Evolutionary conservation across 1,140 invertebrate genomes (phyloP), one percentile per base, ranked within the genome.

Genomic region (Drosophila melanica): DNA sequence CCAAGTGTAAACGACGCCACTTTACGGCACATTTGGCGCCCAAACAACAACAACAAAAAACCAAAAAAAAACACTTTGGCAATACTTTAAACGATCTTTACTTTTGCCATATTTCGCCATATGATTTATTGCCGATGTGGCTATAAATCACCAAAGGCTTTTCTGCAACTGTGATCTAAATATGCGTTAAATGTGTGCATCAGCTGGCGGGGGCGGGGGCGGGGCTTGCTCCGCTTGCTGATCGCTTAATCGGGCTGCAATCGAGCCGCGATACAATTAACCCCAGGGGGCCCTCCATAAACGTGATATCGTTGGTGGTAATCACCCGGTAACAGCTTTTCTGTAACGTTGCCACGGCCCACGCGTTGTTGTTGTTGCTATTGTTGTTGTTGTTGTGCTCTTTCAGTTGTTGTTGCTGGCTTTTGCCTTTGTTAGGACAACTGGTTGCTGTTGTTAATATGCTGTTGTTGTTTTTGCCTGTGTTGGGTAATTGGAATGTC

Each of bases 1-100:
- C 76, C 84, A 79, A 77, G 79, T 89, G 81, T 86, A 80, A 85
- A 75, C 58, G 75, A 75, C 55, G 65, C 64, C 69, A 69, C 44
- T 73, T 81, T 58, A 73, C 54, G 67, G 50, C 51, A 47, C 44
- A 47, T 27, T 78, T 62, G 53, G 73, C 68, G 68, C 68, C 73
- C 16, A 45, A 16, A 44, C 27, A 33, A 12, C 7, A 62, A 10
- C 18, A 18, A 18, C 8, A 9, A 16, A 45, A 10, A 4, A 45
- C 3, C 4, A 30, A 37, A 18, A n/a, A n/a, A 27, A 12, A 47
- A 42, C 30, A 12, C 55, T 16, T 45, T 45, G 16, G 57, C 57
- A 33, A 33, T 30, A 33, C 27, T 16, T 14, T 33, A 45, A 58
- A 14, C 27, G n/a, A 62, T 62, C 66, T 35, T 18, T 23, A 27